Base-by-base conservation (phyloP, 2,888 invertebrate genomes). In the Drosophila kanekoi region DNA sequence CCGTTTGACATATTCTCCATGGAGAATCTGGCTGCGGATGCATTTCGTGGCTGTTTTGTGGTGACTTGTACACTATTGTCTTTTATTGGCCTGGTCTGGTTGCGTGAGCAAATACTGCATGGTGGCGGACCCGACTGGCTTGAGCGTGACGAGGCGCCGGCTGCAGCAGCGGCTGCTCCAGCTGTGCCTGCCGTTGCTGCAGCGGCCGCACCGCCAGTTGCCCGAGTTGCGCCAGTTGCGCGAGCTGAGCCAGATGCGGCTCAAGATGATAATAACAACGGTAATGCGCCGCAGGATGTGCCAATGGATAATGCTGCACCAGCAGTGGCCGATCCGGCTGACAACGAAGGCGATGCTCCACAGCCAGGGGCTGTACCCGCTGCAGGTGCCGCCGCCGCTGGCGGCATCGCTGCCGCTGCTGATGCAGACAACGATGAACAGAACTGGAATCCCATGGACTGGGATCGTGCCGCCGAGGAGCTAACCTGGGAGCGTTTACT, bases 381-480 rank as follows among this genome's bases (percentile, higher is more conserved):
- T 2, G 74, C 63, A 1, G 77, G 56, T 18, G 70, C 56, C 87
- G 92, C 71, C 91, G 85, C 78, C 94, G 94, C 72, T 93, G 70
- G 59, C 3, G 53, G 53, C 1, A 66, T 66, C 1, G 96, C 96
- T 87, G 96, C 69, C 91, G 87, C 83, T 94, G 95, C 77, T 93
- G 94, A 45, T 91, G 89, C 79, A 9, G 91, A 91, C 41, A 92
- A 91, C 95, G 67, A 92, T 70, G 92, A 92, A 67, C 91, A 91
- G n/a, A 98, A 98, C 89, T 99, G 99, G 98, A 99, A 99, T 92
- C 98, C 98, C 0, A 98, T 99, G 94, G 99, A 99, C 90, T 99
- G 98, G 98, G 99, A 99, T 91, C 94, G 98, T 72, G 98, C 98
- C 0, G 98, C 97, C 11, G 99, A 99, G 90, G 99, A 99, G 92